Evolutionary conservation across 2,113 vertebrate species (phyloP), one percentile per base, ranked within the genome.

Genomic region (Pristiophorus japonicus): DNA sequence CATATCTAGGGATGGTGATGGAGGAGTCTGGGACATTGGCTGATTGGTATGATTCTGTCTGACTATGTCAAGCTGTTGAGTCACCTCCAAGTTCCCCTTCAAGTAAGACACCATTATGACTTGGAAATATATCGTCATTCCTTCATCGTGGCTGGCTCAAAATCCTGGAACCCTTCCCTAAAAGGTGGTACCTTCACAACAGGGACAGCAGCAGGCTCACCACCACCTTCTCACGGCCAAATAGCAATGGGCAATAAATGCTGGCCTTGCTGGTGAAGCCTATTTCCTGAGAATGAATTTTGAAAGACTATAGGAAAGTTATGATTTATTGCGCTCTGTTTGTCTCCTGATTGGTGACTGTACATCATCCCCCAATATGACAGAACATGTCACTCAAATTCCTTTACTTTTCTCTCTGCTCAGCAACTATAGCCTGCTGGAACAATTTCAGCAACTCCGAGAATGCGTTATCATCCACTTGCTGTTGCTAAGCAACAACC

Each of bases 401-500:
- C 62, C 20, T 65, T 38, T 45, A 20, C 91, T 66, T 34, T 38
- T 67, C 91, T 27, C 38, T 94, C 38, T 1, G 62, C 91, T 94
- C 63, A 11, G 30, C n/a, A 93, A 93, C 85, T 12, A 55, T 24
- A 88, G 55, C n/a, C n/a, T 42, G 55, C 1, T 42, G 62, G 38
- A 94, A 66, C 63, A 65, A 66, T 65, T 27, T 90, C 91, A 5
- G 38, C n/a, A 94, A 94, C 91, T 67, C 62, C 20, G 42, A 66
- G 91, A 67, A 67, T 94, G 38, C 34, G 66, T 94, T 65, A 94
- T 63, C 51, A 59, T 90, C 63, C 11, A n/a, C 63, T 45, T 45
- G 38, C 10, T 66, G 91, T 94, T 94, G 91, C 91, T 94, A 94
- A 42, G 91, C 62, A 94, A 94, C 63, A 27, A 42, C 11, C 91